These are phyloP conservation scores for Aproaerema taeniolella DNA, from an alignment of 2,888 invertebrate genomes.

Conservation along the genomic window DNA sequence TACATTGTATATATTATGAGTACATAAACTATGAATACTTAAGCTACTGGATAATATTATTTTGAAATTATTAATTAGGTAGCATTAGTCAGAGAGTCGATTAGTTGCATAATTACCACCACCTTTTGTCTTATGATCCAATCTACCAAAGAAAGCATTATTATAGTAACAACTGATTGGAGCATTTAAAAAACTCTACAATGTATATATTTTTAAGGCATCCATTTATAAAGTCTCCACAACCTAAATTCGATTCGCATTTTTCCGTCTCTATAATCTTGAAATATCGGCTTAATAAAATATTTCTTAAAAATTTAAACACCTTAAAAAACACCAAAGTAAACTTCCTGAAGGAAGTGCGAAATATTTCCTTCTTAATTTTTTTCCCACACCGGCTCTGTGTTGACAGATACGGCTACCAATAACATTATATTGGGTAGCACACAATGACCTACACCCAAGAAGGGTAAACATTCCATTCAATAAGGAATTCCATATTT, in stretches of 20 bases:
- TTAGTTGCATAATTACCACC: no score
- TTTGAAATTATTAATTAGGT: no score
- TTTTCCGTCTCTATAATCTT: slow-evolving; percentile 4
- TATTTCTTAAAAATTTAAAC: slow-evolving; percentile 23
- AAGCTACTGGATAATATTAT: no score
- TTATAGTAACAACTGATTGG: neutral
- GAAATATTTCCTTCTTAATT: slow-evolving; percentile 65
- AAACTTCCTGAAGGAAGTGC: slow-evolving; percentile 59
- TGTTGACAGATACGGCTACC: slow-evolving; percentile 63
- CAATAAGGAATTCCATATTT: slow-evolving; percentile 48
- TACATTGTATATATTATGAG: slow-evolving; percentile 4
- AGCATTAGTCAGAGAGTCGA: no score
- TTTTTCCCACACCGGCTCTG: slow-evolving; percentile 39
- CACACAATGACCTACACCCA: slow-evolving; percentile 58
- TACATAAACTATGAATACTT: no score
- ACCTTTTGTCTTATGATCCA: no score
- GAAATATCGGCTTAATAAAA: slow-evolving; percentile 21
- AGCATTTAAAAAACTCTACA: no score
- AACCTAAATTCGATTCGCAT: slow-evolving; percentile 22
- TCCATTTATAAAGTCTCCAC: neutral
- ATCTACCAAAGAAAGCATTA: neutral
- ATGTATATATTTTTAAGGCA: slow-evolving; percentile 1
- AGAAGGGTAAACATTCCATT: slow-evolving; percentile 66
- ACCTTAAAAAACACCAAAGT: slow-evolving; percentile 39
- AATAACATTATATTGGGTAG: slow-evolving; percentile 46